Percentiles rank a stretch among this genome's conserved stretches.
Conservation (phyloP, 1,140 invertebrate genomes). For the Leptinotarsa lineolata region DNA sequence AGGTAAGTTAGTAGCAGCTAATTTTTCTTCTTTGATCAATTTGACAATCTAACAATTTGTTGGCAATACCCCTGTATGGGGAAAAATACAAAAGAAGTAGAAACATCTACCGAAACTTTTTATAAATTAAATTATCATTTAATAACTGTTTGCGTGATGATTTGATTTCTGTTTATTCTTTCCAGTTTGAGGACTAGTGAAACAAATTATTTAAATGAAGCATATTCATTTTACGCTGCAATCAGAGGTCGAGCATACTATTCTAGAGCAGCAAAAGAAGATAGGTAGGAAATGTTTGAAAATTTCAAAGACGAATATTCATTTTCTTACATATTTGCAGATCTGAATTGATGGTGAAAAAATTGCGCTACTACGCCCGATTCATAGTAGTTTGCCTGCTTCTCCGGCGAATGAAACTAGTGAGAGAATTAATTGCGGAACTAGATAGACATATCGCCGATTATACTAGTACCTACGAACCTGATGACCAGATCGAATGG, state of each 20-base stretch:
- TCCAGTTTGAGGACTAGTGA: constrained; percentile 88
- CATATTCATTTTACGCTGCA: constrained; percentile 94
- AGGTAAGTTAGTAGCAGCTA: too few species aligned
- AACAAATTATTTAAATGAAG: constrained; percentile 94
- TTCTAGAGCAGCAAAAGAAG: constrained; percentile 90
- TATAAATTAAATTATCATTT: neutral
- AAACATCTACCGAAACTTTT: neutral
- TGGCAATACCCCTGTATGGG: neutral
- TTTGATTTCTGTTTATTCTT: neutral
- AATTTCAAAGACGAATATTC: neutral
- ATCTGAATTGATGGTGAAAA: constrained; percentile 97
- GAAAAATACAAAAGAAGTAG: neutral
- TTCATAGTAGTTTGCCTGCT: constrained; percentile 96
- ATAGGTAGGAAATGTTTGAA: constrained; percentile 63
- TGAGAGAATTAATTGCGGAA: constrained; percentile 89
- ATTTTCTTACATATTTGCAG: constrained; percentile 54
- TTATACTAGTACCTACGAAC: constrained; percentile 93
- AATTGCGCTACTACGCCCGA: constrained; percentile 92
- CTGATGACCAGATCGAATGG: constrained; percentile 97
- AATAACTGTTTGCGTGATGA: neutral
- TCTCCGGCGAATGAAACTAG: constrained; percentile 92
- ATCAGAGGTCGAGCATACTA: constrained; percentile 94
- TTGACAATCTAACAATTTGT: too few species aligned
- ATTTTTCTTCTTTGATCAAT: too few species aligned
- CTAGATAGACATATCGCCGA: constrained; percentile 90